phyloP scores from a whole-genome alignment of 2,113 vertebrate genomes.

The Nanorana parkeri region DNA sequence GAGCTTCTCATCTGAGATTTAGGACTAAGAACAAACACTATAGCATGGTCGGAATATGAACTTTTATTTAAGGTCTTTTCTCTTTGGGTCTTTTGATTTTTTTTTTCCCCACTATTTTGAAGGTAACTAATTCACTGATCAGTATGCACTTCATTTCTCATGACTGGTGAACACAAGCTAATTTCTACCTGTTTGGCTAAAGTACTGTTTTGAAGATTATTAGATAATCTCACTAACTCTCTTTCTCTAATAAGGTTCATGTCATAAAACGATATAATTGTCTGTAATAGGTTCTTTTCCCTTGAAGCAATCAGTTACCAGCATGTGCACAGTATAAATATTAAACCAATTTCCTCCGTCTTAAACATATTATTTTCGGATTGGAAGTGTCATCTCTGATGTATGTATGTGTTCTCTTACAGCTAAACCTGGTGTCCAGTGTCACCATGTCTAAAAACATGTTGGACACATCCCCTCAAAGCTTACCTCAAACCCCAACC shows the following conservation, averaged over 20 bases:
- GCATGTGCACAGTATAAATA: constrained; percentile 84
- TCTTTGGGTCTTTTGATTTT: constrained; percentile 58
- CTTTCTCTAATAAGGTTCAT: constrained; percentile 98
- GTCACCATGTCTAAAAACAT: constrained; percentile 99
- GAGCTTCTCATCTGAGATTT: constrained; percentile 93
- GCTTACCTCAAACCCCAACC: constrained; percentile 98
- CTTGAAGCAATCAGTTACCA: constrained; percentile 94
- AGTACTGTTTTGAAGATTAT: constrained; percentile 92
- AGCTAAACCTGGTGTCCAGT: constrained; percentile 99
- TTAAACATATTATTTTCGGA: constrained; percentile 76
- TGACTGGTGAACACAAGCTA: constrained; percentile 65
- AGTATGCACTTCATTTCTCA: constrained; percentile 66
- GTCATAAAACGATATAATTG: constrained; percentile 99
- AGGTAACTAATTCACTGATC: constrained; percentile 70
- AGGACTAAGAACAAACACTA: constrained; percentile 73
- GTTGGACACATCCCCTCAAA: constrained; percentile 94
- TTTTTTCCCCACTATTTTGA: constrained; percentile 55
- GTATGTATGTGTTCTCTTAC: constrained; percentile 71
- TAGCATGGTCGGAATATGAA: constrained; percentile 73
- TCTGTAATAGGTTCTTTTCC: constrained; percentile 95
- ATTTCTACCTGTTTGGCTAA: constrained; percentile 80
- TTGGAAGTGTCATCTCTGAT: too few relatives aligned
- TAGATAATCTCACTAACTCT: constrained; percentile 95
- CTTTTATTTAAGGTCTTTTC: constrained; percentile 71
- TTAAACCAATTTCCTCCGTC: constrained; percentile 83